Evolutionary conservation across 2,113 vertebrate species (phyloP), one percentile per base, ranked within the genome.

Genomic region (Gymnarchus niloticus): DNA sequence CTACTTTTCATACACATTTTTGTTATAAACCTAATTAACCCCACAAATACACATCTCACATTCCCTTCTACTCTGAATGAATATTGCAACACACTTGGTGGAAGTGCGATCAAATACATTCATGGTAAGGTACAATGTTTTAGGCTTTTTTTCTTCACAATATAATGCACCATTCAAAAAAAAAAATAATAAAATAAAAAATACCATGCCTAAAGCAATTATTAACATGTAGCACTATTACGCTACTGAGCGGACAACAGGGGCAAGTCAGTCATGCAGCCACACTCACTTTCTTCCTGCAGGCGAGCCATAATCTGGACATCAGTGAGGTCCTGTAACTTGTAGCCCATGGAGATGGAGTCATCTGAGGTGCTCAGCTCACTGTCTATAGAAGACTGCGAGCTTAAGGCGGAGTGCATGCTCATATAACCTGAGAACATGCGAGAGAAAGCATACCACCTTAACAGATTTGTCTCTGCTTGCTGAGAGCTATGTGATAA

Each of bases 291-390:
- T 88, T 98, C 96, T 73, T 98, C 97, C 89, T 98, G 97, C 1
- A 97, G 93, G 10, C 97, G 95, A 81, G 97, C 97, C 97, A 98
- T 97, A 85, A 97, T 97, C 92, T 97, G 97, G 80, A 98, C 97
- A 1, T 98, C 97, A 0, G 97, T 98, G 91, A 98, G 90, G 90
- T 98, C 97, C 92, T 98, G 97, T 86, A 98, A 94, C 86, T 98
- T 98, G 52, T 97, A 97, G 0, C 97, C 97, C 97, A 98, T 97
- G 1, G 96, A 97, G 92, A 97, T 97, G 87, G 97, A 98, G 91
- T 98, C 97, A 2, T 98, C 97, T 0, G 97, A 97, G 1, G 96
- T 97, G 88, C 97, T 98, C 83, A 97, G 93, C 90, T 97, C 96
- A 0, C 96, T 98, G 91, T 97, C 97, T 87, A 97, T 94, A 0